Percentiles rank a stretch among this genome's conserved stretches.
Evolutionary conservation across 2,888 invertebrate genomes (phyloP).

Genomic region (Sthenelais limicola): DNA sequence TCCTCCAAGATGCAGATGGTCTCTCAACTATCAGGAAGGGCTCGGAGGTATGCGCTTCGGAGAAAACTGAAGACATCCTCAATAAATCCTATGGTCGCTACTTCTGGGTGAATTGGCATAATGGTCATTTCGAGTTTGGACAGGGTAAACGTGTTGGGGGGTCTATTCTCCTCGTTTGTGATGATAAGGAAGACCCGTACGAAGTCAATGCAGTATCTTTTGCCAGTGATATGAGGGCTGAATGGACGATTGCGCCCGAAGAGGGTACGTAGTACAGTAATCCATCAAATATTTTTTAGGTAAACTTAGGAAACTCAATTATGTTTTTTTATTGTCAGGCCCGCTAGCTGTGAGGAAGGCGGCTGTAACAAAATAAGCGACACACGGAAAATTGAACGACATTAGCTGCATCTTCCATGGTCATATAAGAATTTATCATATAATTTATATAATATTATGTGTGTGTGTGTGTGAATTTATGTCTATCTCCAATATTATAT

Average conservation of each 20-base stretch:
- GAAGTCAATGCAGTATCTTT: conserved; percentile 4
- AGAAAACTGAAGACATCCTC: not conserved
- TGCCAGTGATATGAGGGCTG: not conserved
- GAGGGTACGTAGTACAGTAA: not conserved
- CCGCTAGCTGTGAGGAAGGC: too few relatives aligned
- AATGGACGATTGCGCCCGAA: not conserved
- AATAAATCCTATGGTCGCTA: too few relatives aligned
- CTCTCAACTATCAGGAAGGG: not conserved
- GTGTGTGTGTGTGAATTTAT: too few relatives aligned
- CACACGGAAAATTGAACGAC: too few relatives aligned
- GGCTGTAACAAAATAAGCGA: too few relatives aligned
- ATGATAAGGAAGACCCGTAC: not conserved
- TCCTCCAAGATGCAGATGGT: not conserved
- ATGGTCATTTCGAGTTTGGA: conserved; percentile 16
- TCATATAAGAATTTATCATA: too few relatives aligned
- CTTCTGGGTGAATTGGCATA: conserved; percentile 23
- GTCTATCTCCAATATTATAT: too few relatives aligned
- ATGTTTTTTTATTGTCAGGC: too few relatives aligned
- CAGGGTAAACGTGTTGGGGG: conserved; percentile 14
- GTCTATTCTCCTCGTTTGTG: not conserved
- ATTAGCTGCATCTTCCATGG: too few relatives aligned
- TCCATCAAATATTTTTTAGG: too few relatives aligned
- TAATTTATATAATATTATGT: too few relatives aligned
- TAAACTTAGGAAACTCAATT: too few relatives aligned
- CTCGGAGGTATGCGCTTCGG: not conserved